A percentile compares a stretch with the other conserved stretches of the same genome.
Conservation (phyloP, 2,113 vertebrate genomes). For the Haemorhous mexicanus region DNA sequence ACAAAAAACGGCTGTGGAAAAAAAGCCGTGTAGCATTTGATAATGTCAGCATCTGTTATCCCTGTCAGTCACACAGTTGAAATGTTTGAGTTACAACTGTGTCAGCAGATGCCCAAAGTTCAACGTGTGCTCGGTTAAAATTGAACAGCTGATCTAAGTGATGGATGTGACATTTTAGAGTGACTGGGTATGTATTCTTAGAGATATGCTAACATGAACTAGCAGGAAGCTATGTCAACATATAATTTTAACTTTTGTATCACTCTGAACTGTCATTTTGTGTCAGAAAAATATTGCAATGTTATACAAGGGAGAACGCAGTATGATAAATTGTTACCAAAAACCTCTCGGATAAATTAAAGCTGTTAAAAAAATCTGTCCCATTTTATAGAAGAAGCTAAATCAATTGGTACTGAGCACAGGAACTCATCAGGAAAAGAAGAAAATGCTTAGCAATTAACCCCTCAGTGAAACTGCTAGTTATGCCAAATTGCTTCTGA, state of each 20-base stretch:
- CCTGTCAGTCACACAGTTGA: slow-evolving; percentile 90
- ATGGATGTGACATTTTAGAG: slow-evolving; percentile 78
- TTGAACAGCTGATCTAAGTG: slow-evolving; percentile 81
- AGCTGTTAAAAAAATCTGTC: not conserved
- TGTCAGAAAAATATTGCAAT: slow-evolving; percentile 30
- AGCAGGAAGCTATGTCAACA: slow-evolving; percentile 55
- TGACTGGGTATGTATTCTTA: slow-evolving; percentile 71
- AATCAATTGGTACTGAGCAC: not conserved
- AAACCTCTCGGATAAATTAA: not conserved
- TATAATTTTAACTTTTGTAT: slow-evolving; percentile 65
- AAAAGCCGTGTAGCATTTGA: slow-evolving; percentile 86
- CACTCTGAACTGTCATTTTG: slow-evolving; percentile 43
- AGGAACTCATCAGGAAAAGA: not conserved
- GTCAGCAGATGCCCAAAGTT: slow-evolving; percentile 85
- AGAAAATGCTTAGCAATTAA: not conserved
- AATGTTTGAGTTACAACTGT: slow-evolving; percentile 81
- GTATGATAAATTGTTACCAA: slow-evolving; percentile 3
- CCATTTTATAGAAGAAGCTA: not conserved
- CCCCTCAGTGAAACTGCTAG: not conserved
- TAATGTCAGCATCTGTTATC: slow-evolving; percentile 99
- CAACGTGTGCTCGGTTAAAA: slow-evolving; percentile 76
- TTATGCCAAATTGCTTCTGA: not conserved
- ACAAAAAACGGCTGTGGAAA: slow-evolving; percentile 84
- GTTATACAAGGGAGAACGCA: not conserved
- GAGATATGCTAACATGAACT: slow-evolving; percentile 65